Base-by-base conservation (phyloP, 37 sponge, comb jelly and placozoan genomes). In the Spongilla lacustris region DNA sequence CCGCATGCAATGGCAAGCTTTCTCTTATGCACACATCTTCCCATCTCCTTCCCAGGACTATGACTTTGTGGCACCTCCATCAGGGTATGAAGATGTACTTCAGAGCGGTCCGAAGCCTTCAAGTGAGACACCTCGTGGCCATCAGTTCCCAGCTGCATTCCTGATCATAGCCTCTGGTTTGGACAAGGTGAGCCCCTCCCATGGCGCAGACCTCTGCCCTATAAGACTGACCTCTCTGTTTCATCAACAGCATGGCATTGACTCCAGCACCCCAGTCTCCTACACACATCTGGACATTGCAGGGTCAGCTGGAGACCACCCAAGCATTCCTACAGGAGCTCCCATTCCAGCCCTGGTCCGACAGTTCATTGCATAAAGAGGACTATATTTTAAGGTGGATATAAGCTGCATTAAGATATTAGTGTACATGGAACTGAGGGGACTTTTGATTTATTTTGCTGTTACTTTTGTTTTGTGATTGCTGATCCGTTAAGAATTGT, bases 91-190 rank as follows among this genome's bases (percentile, higher is more conserved):
- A 50, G 89, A 89, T 77, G 79, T 86, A 19, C 84, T 83, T 22
- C 89, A 89, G 79, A 66, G 78, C 49, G 85, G 85, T 78, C 77
- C 87, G 28, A 27, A 13, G 74, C 84, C 89, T 17, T 89, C 89
- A 27, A 36, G 85, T 67, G 11, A 2, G 11, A 85, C 89, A 77
- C 79, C 89, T 25, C 30, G 89, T 46, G 89, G 89, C 12, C 89
- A 89, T 49, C 89, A 89, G 85, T 89, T 85, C 38, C 89, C 89
- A 13, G 89, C 89, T 78, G 89, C 89, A 8, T 89, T 89, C 46
- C 34, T 85, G 35, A 76, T 86, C 33, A 68, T 77, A 32, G 89
- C 89, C 58, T 58, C 58, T 19, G 58, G 58, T 58, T 17, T 58
- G 19, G 58, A 58, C 58, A 58, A 58, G 58, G 58, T 30, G 78